Evolutionary conservation across 2,888 invertebrate species (phyloP), one percentile per base, ranked within the genome.

Genomic region (Lasioglossum calceatum): DNA sequence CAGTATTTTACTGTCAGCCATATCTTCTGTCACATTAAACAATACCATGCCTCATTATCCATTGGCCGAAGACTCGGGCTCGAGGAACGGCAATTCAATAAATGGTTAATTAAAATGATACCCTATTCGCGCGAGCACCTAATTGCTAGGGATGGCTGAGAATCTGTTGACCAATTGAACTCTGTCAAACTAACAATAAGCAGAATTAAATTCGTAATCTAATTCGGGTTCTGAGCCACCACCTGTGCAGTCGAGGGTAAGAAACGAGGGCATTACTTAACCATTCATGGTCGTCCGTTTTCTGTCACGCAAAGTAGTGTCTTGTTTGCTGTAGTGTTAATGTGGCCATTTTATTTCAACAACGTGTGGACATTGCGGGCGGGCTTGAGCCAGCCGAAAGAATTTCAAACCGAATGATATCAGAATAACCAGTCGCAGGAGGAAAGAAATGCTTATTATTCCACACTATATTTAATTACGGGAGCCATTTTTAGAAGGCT

Each of bases 381-480:
- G n/a, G 72, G 77, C 79, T 71, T 76, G 86, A 82, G 76, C 39
- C 64, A 67, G 14, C 36, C 12, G 42, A 47, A 47, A 12, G 10
- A 44, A 44, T 44, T 44, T 44, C 4, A 1, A 42, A 32, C 16
- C 61, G 70, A 42, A 4, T 23, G 1, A 19, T 12, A 10, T 70
- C 36, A 39, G 39, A 42, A 70, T 70, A 70, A 70, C 12, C 70
- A 42, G 4, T 42, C 36, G 36, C 4, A 10, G 8, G 0, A 19
- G n/a, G 19, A 70, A 70, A 42, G 8, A 67, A 39, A 70, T 23
- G 39, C 36, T 7, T 23, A 50, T 83, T 23, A 54, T 44, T 77
- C 67, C 23, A 23, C 19, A 36, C 23, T 27, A 14, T 19, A 23
- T 27, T 27, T 54, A 76, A 82, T 73, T 27, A 42, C 16, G 16